Evolutionary conservation across 2,888 invertebrate species (phyloP).

Genomic region (Athalia rosae): DNA sequence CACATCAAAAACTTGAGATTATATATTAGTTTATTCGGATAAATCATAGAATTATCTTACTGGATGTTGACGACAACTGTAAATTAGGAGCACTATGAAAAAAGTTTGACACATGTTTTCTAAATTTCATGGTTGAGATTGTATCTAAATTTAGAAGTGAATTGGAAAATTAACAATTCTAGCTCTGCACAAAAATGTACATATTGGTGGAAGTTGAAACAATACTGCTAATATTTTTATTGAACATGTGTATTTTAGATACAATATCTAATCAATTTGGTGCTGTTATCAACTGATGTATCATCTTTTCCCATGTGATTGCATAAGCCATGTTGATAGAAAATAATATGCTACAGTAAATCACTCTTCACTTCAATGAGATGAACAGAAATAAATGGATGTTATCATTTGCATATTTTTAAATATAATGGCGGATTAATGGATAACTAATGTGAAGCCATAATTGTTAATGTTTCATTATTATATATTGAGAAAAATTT

Average conservation of each 20-base stretch:
- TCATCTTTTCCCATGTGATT: neutral
- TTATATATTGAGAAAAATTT: neutral
- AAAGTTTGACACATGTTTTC: neutral
- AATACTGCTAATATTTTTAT: constrained; percentile 9
- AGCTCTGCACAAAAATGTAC: neutral
- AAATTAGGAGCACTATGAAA: constrained; percentile 43
- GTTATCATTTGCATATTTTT: no score
- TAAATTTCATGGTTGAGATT: constrained; percentile 38
- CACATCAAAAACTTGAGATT: neutral
- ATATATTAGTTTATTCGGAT: constrained; percentile 15
- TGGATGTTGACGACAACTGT: neutral
- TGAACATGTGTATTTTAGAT: constrained; percentile 19
- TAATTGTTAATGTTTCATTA: no score
- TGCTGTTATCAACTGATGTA: constrained; percentile 16
- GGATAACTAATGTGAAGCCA: neutral
- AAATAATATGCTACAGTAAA: neutral
- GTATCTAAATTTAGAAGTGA: neutral
- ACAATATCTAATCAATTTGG: constrained; percentile 41
- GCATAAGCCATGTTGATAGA: neutral
- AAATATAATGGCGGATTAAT: neutral
- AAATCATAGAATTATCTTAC: neutral
- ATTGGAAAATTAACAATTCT: neutral
- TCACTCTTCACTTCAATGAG: neutral
- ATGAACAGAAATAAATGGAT: no score
- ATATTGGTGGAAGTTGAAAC: constrained; percentile 16